Evolutionary conservation across 2,888 invertebrate genomes (phyloP).

Genomic region (Oxyteleia sp.): DNA sequence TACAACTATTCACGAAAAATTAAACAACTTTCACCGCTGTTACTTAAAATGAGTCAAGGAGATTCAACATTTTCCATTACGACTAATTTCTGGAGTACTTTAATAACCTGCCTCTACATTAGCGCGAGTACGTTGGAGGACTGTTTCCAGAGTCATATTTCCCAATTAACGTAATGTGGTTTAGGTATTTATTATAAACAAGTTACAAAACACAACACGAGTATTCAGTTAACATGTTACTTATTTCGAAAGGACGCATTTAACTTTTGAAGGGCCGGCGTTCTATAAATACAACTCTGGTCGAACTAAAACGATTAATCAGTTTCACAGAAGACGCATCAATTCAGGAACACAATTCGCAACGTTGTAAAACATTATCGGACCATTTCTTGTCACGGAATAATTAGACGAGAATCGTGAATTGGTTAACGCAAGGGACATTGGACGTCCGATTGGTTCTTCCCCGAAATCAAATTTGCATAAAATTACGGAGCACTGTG

Average conservation of each 20-base stretch:
- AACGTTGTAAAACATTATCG: constrained; percentile 11
- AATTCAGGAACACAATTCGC: neutral
- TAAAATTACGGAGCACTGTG: constrained; percentile 57
- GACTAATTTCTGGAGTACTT: constrained; percentile 55
- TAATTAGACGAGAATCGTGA: constrained; percentile 34
- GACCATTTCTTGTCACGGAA: constrained; percentile 31
- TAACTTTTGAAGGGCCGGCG: no score
- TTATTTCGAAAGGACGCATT: neutral
- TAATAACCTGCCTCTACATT: constrained; percentile 27
- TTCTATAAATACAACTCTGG: neutral
- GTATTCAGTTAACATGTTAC: constrained; percentile 13
- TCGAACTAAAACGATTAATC: neutral
- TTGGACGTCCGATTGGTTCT: constrained; percentile 43
- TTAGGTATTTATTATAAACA: constrained; percentile 71
- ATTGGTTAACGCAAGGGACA: constrained; percentile 32
- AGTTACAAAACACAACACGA: constrained; percentile 27
- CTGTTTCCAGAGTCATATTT: constrained; percentile 78
- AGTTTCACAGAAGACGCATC: neutral
- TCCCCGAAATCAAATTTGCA: constrained; percentile 56
- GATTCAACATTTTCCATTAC: constrained; percentile 20
- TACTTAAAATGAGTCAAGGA: constrained; percentile 8
- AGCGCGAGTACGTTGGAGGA: constrained; percentile 23
- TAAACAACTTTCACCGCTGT: neutral
- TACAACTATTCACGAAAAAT: no score
- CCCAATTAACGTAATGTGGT: constrained; percentile 84